These are phyloP conservation scores for Oryctes rhinoceros DNA, from an alignment of 1,140 invertebrate genomes.

Conservation along the genomic window DNA sequence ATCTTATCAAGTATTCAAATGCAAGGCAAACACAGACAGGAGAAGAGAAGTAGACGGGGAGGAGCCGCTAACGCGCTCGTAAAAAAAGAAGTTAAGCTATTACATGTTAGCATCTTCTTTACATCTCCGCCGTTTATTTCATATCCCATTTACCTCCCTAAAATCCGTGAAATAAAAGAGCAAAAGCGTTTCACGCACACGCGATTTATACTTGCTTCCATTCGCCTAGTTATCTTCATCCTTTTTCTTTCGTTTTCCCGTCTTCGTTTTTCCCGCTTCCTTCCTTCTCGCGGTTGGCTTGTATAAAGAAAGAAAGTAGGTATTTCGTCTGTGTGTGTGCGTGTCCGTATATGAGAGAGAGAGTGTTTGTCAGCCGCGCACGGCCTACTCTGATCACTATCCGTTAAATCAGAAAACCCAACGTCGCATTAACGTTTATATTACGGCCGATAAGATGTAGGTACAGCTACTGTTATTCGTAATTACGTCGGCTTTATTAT, in stretches of 20 bases:
- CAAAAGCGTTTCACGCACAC: slow-evolving; percentile 20
- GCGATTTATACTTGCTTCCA: not conserved
- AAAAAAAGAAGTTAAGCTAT: slow-evolving; percentile 47
- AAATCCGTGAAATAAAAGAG: slow-evolving; percentile 56
- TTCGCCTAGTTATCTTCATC: not conserved
- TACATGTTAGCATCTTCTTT: slow-evolving; percentile 45
- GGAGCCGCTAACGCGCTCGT: slow-evolving; percentile 38
- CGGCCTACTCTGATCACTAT: slow-evolving; percentile 21
- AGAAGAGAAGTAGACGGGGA: not conserved
- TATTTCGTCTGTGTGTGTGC: not conserved
- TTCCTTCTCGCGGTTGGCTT: not conserved
- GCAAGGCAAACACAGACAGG: slow-evolving; percentile 41
- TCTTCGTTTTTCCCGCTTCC: not conserved
- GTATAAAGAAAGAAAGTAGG: not conserved
- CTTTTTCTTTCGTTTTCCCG: not conserved
- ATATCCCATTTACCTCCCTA: slow-evolving; percentile 56
- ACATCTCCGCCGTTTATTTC: slow-evolving; percentile 51
- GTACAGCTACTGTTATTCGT: slow-evolving; percentile 1
- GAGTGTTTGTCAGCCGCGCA: not conserved
- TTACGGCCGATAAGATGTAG: slow-evolving; percentile 5
- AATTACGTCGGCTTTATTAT: slow-evolving; percentile 1
- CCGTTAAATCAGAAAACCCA: slow-evolving; percentile 21
- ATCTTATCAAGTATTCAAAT: slow-evolving; percentile 48
- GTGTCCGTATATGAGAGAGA: not conserved
- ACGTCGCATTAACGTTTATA: slow-evolving; percentile 25